These are phyloP conservation scores for Coturnix japonica DNA, from an alignment of 2,113 vertebrate genomes.

Conservation along the genomic window DNA sequence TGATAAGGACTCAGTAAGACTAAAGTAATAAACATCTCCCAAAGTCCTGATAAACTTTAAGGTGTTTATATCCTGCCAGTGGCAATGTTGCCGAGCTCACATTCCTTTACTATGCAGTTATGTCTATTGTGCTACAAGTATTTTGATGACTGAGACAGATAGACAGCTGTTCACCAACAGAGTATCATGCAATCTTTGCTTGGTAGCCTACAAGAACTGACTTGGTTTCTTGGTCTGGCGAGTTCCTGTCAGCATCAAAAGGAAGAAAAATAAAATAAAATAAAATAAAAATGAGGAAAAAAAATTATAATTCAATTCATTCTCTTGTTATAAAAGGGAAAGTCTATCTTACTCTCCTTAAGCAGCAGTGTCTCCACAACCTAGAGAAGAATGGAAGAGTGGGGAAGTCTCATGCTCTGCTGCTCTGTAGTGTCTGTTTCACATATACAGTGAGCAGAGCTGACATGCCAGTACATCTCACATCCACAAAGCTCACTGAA, in stretches of 20 bases:
- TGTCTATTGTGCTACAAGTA: constrained; percentile 5
- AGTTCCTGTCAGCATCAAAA: background rate
- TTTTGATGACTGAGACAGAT: constrained; percentile 28
- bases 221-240: background rate
- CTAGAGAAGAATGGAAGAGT: background rate
- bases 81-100: background rate
- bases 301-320: background rate
- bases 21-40: constrained; percentile 30
- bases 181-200: background rate
- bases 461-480: background rate
- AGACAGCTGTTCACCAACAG: background rate
- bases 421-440: background rate
- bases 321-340: background rate
- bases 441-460: background rate
- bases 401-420: rapidly evolving
- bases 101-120: constrained; percentile 68
- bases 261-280: background rate
- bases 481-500: background rate
- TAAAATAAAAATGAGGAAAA: background rate
- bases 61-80: constrained; percentile 31
- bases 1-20: background rate
- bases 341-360: background rate
- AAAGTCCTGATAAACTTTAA: constrained; percentile 23
- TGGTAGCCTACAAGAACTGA: background rate
- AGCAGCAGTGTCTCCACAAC: background rate